Base-by-base conservation (phyloP, 2,113 vertebrate species). In the Atherinomorus stipes region DNA sequence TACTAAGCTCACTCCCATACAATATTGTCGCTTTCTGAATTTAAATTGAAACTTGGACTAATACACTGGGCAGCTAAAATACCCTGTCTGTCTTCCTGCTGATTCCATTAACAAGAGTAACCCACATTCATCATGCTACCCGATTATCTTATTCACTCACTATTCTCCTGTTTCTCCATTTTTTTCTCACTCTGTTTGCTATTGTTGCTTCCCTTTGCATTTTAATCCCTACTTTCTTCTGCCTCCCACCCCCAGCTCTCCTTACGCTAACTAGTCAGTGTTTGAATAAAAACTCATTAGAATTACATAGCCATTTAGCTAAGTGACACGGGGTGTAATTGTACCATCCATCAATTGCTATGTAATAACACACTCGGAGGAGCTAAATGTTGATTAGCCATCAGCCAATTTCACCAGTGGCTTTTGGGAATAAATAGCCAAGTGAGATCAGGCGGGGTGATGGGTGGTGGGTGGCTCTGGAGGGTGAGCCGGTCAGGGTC, bases 251-350 rank as follows among this genome's bases (percentile, higher is more conserved):
- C 65, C 69, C 52, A 51, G 50, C 49, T 78, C 80, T 80, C 80
- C 57, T 71, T 78, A 64, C 58, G 53, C 87, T 89, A 91, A 93
- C 87, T 90, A 84, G 78, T 87, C 74, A 72, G 88, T 94, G 90
- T 95, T 94, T 94, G 90, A 94, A 93, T 85, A 92, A 93, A 91
- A 87, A 74, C 86, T 92, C 91, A 94, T 95, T 91, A 93, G 90
- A 92, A 93, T 95, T 91, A 94, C 87, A 86, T 89, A 94, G 89
- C 84, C 87, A 89, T 95, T 95, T 95, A 94, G 93, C 90, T 94
- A 93, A 94, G 90, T 86, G 93, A 91, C 89, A 93, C 90, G 79
- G 91, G 79, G 69, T 90, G 84, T 94, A 93, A 94, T 94, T 94
- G 94, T 94, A 91, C 92, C 90, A 95, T 95, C 93, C 91, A 94